Conservation (phyloP, 92 coral and sea anemone species). For the Porites rus region DNA sequence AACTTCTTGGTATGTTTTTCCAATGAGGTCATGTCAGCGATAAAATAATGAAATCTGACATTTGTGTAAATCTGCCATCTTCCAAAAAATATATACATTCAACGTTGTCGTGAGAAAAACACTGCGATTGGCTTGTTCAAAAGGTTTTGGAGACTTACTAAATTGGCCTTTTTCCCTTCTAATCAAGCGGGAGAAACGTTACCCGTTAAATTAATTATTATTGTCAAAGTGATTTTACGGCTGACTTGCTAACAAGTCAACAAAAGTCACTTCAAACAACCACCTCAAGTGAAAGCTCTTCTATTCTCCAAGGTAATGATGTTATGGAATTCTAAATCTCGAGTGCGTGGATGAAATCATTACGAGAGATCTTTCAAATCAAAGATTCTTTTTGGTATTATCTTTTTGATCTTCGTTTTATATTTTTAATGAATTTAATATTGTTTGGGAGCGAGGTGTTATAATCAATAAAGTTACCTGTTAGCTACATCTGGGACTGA, state of each 20-base stretch:
- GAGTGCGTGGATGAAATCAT: not conserved
- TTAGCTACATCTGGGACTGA: conserved; percentile 81
- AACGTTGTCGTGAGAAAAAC: too few species aligned
- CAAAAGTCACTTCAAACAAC: conserved; percentile 13
- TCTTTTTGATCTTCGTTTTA: not conserved
- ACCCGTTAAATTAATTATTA: conserved; percentile 36
- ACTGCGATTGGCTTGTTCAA: not conserved
- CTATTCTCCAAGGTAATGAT: not conserved
- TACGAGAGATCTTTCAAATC: conserved; percentile 14
- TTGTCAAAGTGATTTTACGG: conserved; percentile 26
- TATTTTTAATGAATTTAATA: not conserved
- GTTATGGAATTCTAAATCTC: not conserved
- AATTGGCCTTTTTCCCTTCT: not conserved
- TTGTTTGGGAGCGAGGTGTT: not conserved
- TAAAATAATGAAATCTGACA: conserved; percentile 17
- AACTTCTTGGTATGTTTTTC: conserved; percentile 24
- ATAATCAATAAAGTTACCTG: conserved; percentile 7
- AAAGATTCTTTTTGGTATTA: conserved; percentile 2
- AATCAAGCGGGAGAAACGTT: not conserved
- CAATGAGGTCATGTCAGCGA: conserved; percentile 36
- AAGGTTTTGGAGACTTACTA: not conserved
- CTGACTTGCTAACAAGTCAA: conserved; percentile 22
- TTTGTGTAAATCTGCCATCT: not conserved
- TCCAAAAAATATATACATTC: not conserved
- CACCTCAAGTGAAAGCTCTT: not conserved